Evolutionary conservation across 2,113 vertebrate genomes (phyloP), one percentile per base, ranked within the genome.

Genomic region (Tenebrosternarchus preto): DNA sequence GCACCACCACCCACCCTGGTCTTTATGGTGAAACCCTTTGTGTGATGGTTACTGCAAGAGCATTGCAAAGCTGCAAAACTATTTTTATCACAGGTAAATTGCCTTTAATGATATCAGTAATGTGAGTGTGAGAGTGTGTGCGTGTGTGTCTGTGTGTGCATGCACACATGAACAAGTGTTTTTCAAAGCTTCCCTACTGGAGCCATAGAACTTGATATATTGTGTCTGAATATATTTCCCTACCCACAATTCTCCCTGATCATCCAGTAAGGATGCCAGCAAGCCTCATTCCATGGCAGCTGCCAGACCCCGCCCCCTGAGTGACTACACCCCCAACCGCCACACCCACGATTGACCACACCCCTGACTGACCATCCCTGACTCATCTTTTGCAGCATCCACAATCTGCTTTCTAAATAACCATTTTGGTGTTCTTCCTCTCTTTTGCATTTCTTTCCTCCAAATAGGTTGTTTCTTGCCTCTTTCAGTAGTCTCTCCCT

Each of bases 141-240:
- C 33, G 33, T 6, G 6, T 6, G 6, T 50, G 43, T 50, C 11
- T 15, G 43, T 3, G 12, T 3, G 12, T 12, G 11, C 1, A 9
- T 12, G 11, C 43, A 46, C 6, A 12, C 9, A 3, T 50, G 12
- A 9, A 9, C 15, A 86, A 87, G 85, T 82, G 82, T 75, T 78
- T 87, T 56, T 82, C 82, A 16, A 6, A 12, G 33, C 87, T 90
- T 66, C 83, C 90, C 92, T 91, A 89, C 91, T 90, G 89, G 83
- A 93, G 89, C 89, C 89, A 85, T 86, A 69, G 88, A 78, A 91
- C 91, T 89, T 91, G 87, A 92, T 82, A 84, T 83, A 39, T 78
- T 85, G 88, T 93, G 91, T 91, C 92, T 93, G 90, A 89, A 90
- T 89, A 82, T 63, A 29, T 59, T 78, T 85, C 83, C 87, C 87